Evolutionary conservation across 2,113 vertebrate species (phyloP), one percentile per base, ranked within the genome.

Genomic region (Megaceryle torquata): DNA sequence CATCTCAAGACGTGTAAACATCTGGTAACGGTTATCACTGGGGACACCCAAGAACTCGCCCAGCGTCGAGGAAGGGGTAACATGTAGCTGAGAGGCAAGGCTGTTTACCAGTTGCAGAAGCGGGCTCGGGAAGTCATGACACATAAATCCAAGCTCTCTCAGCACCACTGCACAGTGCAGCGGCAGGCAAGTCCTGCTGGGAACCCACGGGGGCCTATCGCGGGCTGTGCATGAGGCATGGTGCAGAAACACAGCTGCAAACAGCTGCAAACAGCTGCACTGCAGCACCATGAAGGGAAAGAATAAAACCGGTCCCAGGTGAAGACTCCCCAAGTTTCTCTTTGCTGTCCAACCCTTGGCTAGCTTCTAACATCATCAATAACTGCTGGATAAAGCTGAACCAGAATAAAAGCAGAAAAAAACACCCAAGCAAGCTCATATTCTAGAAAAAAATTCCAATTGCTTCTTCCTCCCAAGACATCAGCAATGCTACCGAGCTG

Each of bases 1-100:
- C 90, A 79, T 83, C 94, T 95, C 89, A 71, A 88, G 82, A 89
- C 5, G 11, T 61, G 86, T 54, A 41, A 95, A 85, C 95, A 77
- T 86, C 93, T 96, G 96, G 78, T 59, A 57, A 90, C 2, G 1
- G 41, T 65, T 82, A 56, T 75, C 67, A 9, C 81, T 11, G 25
- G 91, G 94, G 96, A 94, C 83, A 88, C 61, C 31, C 39, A 5
- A 13, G 13, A 92, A 43, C 41, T 63, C 70, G 20, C 54, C 64
- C 51, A 1, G 87, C 8, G 61, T 65, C 2, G 1, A 28, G 65
- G 67, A 86, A 0, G 1, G 70, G 83, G 88, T 70, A 86, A 79
- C 2, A 3, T 60, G 2, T 5, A 54, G 84, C 95, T 69, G 20
- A 54, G 86, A 54, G 94, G 83, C 78, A 91, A 56, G 15, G 82